Evolutionary conservation across 1,140 invertebrate species (phyloP), one percentile per base, ranked within the genome.

Genomic region (Pissodes strobi): DNA sequence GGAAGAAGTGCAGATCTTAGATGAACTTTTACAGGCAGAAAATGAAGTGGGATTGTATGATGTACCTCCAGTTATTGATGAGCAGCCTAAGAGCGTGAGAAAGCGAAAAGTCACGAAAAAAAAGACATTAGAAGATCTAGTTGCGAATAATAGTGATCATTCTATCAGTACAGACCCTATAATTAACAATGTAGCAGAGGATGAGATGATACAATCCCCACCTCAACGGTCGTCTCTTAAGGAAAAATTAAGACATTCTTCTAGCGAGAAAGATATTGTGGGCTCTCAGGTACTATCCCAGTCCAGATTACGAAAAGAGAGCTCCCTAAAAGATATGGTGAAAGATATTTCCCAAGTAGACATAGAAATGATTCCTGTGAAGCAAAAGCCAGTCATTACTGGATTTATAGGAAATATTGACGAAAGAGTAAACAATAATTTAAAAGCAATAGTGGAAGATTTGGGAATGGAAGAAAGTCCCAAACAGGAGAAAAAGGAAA

Each of bases 361-460:
- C 60, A 72, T 75, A 3, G 72, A 73, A 53, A 74, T 75, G 37
- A 72, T 69, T 3, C 79, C 78, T 66, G 60, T 67, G 12, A 83
- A 81, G 74, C 75, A 75, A 49, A 84, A 81, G 77, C 72, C 79
- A 9, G 80, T 81, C 72, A 84, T 84, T 56, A 82, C 82, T 4
- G 76, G 78, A 10, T 78, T 76, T 2, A 80, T 84, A 2, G 81
- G 81, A 65, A 72, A 83, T 21, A 76, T 78, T 19, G 69, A 80
- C 41, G 66, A 75, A 22, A 79, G 76, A 66, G 74, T 78, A 2
- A 65, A 76, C 63, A 56, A 58, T 5, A 69, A 60, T 38, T 76
- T 84, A 22, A 84, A 84, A 76, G 78, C 81, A 61, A 74, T 79
- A 55, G 77, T 84, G 34, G 82, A 84, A 69, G 79, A 84, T 69